Evolutionary conservation across 1,140 invertebrate genomes (phyloP).

Genomic region (Thereuonema tuberculata): DNA sequence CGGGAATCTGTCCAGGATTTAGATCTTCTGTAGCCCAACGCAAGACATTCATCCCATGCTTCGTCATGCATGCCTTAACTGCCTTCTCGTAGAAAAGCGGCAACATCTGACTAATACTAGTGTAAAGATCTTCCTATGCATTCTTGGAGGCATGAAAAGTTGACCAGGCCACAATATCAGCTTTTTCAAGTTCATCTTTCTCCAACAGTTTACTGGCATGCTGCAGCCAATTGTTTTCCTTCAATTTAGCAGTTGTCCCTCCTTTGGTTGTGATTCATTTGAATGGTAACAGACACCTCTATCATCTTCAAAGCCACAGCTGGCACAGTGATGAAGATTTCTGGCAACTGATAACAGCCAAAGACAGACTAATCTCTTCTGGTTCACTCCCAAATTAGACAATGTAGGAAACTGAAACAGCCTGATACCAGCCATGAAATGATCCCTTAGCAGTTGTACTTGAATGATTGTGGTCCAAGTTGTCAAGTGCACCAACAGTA

Average conservation of each 20-base stretch:
- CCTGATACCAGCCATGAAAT: conserved; percentile 18
- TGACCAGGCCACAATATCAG: too few species aligned
- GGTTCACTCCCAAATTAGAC: neutral
- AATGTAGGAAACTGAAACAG: conserved; percentile 16
- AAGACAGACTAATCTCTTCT: neutral
- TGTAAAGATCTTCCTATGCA: too few species aligned
- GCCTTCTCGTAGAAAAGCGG: neutral
- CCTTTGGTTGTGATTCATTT: too few species aligned
- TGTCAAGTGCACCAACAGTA: conserved; percentile 20
- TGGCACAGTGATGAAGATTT: neutral
- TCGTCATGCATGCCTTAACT: neutral
- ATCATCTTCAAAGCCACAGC: too few species aligned
- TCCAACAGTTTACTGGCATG: neutral
- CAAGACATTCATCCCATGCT: neutral
- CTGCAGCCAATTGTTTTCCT: too few species aligned
- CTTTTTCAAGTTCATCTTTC: too few species aligned
- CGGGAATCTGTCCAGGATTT: conserved; percentile 18
- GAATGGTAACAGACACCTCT: neutral
- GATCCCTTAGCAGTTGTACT: too few species aligned
- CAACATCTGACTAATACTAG: neutral
- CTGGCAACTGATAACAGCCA: too few species aligned
- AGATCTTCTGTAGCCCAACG: neutral
- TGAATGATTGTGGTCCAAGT: conserved; percentile 24
- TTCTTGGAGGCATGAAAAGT: neutral
- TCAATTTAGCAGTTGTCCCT: too few species aligned